Evolutionary conservation across 2,797 vertebrate species (phyloP), one percentile per base, ranked within the genome.

Genomic region (Coracias cyanogaster): DNA sequence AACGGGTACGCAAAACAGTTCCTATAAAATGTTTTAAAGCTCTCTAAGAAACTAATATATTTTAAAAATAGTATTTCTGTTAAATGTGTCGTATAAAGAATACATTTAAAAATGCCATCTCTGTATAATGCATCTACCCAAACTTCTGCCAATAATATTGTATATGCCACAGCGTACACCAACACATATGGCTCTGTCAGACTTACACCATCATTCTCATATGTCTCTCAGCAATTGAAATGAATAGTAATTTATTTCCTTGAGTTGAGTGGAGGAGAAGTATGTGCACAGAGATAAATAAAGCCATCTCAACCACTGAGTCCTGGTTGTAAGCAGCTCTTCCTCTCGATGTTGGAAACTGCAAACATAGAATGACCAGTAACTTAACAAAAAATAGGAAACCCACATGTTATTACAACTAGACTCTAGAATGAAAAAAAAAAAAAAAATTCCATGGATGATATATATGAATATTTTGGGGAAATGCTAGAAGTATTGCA

Each of bases 21-120:
- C 24, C 58, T 62, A 24, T 77, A 66, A 82, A 86, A 62, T 70
- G 7, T 82, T 94, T 82, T 62, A 91, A 82, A 89, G 43, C 33
- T 74, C n/a, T 58, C 19, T 84, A 86, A 73, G 89, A 95, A 83
- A 54, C 13, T 2, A 82, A 77, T 35, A 29, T 3, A 43, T 94
- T 84, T 92, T 55, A 6, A 85, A 95, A 91, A 77, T 77, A 77
- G 22, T 55, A 37, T 92, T 95, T 60, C 31, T 87, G 28, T 87
- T 95, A 80, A 93, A 91, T 55, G 35, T 89, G 22, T 76, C 48
- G 37, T 62, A 66, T 54, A 87, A 93, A 73, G 55, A 85, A 85
- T 77, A 60, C 19, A 24, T 89, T 37, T 37, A 37, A 37, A 37
- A 37, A 37, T 89, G 71, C 67, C 91, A 43, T 76, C 65, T 85